These are phyloP conservation scores for Neodon shergylaensis DNA, from an alignment of 2,113 vertebrate genomes.

Conservation along the genomic window DNA sequence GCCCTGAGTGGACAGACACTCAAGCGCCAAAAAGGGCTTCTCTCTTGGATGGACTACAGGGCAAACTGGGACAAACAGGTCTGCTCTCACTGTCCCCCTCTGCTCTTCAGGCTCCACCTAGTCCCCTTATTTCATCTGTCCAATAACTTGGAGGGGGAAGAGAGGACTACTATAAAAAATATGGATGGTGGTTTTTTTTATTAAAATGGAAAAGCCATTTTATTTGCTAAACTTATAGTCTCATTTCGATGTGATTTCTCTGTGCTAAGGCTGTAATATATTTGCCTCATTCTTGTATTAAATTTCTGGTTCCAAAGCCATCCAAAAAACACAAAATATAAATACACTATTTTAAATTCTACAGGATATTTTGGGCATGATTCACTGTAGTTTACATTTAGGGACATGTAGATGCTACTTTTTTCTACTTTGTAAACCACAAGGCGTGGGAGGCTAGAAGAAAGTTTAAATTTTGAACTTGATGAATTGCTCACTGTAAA, in stretches of 20 bases:
- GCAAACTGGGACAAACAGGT: neutral
- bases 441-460: neutral
- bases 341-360: neutral
- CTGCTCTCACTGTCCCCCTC: neutral
- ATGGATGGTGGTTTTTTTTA: neutral
- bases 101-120: neutral
- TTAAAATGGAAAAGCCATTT: neutral
- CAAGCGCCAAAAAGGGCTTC: neutral
- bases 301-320: neutral
- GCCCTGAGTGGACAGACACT: neutral
- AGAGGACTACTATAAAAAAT: neutral
- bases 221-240: neutral
- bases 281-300: neutral
- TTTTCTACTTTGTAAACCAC: constrained; percentile 28
- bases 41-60: neutral
- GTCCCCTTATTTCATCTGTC: neutral
- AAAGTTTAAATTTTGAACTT: constrained; percentile 14
- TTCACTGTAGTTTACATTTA: constrained; percentile 48
- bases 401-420: neutral
- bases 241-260: constrained; percentile 1
- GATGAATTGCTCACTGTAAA: neutral
- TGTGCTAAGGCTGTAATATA: neutral
- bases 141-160: neutral
- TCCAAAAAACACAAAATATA: neutral
- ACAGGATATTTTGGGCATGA: neutral